Percentiles rank a stretch among this genome's conserved stretches.
Evolutionary conservation across 2,113 vertebrate species (phyloP).

Genomic region (Mustela nigripes): DNA sequence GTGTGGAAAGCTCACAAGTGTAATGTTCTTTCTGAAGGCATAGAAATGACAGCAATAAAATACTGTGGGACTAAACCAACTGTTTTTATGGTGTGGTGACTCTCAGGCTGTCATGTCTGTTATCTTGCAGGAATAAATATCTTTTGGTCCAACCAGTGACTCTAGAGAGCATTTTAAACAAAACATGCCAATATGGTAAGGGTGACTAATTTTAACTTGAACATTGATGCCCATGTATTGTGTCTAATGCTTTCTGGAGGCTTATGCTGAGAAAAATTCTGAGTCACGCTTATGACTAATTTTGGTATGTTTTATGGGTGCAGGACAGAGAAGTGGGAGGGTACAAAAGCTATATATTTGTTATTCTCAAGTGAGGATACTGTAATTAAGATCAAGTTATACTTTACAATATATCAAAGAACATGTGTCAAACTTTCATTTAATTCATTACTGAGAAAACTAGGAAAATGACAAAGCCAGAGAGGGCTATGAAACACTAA

Average conservation of each 20-base stretch:
- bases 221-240: not conserved
- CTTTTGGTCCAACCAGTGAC: not conserved
- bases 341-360: not conserved
- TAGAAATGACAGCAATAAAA: not conserved
- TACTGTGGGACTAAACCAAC: not conserved
- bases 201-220: not conserved
- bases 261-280: not conserved
- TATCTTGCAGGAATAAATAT: not conserved
- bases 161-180: slow-evolving; percentile 4
- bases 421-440: not conserved
- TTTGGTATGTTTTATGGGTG: not conserved
- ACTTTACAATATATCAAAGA: not conserved
- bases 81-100: not conserved
- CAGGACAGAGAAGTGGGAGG: not conserved
- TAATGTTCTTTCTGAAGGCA: not conserved
- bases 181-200: not conserved
- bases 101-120: not conserved
- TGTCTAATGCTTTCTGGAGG: not conserved
- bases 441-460: slow-evolving; percentile 32
- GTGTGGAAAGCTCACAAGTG: not conserved
- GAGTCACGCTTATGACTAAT: not conserved
- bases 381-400: not conserved
- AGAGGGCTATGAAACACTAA: not conserved
- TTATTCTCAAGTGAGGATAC: not conserved
- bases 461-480: not conserved